Conservation (phyloP, 2,888 invertebrate species). For the Thalpophila matura region DNA sequence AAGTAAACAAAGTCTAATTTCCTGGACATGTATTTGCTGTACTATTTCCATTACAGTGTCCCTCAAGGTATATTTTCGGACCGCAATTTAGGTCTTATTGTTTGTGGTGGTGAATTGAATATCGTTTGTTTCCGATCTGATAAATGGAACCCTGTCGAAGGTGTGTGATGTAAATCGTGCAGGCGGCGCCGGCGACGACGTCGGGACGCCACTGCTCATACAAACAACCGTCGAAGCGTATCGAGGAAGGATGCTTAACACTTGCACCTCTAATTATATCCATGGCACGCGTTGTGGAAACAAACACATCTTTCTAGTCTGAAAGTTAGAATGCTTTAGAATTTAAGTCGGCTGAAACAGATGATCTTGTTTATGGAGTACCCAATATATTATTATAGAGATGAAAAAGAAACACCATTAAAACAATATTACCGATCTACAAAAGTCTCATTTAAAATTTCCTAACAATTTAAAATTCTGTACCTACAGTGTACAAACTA, state of each 20-base stretch:
- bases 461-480: constrained; percentile 32
- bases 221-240: constrained; percentile 85
- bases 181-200: constrained; percentile 88
- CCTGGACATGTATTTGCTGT: constrained; percentile 80
- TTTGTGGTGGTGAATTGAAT: constrained; percentile 48
- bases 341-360: constrained; percentile 48
- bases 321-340: constrained; percentile 53
- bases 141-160: constrained; percentile 70
- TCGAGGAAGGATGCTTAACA: constrained; percentile 89
- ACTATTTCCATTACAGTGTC: constrained; percentile 44
- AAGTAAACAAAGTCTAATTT: constrained; percentile 88
- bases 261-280: constrained; percentile 89
- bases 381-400: constrained; percentile 41
- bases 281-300: constrained; percentile 81
- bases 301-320: constrained; percentile 78
- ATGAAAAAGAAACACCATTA: constrained; percentile 11
- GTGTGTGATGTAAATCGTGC: constrained; percentile 77
- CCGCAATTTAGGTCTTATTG: constrained; percentile 61
- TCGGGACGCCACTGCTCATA: constrained; percentile 82
- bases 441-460: neutral
- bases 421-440: constrained; percentile 10
- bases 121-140: constrained; percentile 51
- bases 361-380: constrained; percentile 58
- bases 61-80: constrained; percentile 5
- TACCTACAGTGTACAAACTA: too few species aligned